These are phyloP conservation scores for Sphyrna mokarran DNA, from an alignment of 2,113 vertebrate genomes.

Conservation along the genomic window DNA sequence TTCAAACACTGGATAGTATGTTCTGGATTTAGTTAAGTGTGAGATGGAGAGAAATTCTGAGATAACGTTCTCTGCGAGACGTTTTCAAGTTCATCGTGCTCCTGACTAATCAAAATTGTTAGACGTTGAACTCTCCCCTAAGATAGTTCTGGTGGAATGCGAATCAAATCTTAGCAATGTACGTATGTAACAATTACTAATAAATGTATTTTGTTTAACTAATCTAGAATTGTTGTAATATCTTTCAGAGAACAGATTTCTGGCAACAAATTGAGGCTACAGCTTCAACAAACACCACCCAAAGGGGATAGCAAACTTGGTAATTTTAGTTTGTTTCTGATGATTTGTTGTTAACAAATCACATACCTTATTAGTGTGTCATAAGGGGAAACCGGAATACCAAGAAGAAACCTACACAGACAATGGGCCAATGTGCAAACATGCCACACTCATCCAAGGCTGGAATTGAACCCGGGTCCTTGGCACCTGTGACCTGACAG, in stretches of 20 bases:
- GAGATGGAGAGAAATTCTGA: background rate
- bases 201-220: background rate
- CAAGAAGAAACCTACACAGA: no score
- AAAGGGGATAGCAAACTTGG: slow-evolving; percentile 59
- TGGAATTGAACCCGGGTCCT: no score
- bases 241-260: background rate
- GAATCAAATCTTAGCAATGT: background rate
- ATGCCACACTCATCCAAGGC: no score
- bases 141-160: background rate
- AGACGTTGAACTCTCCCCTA: background rate
- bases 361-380: background rate
- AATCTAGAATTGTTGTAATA: background rate
- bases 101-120: background rate
- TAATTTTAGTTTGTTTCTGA: slow-evolving; percentile 43
- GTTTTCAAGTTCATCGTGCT: background rate
- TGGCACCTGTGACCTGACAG: no score
- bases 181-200: background rate
- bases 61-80: background rate
- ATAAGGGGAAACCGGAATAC: no score
- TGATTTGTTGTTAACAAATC: background rate
- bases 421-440: no score
- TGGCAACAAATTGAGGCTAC: slow-evolving; percentile 1
- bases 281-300: slow-evolving; percentile 45
- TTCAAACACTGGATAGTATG: background rate
- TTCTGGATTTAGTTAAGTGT: background rate